Base-by-base conservation (phyloP, 2,888 invertebrate genomes). In the Aelia acuminata region DNA sequence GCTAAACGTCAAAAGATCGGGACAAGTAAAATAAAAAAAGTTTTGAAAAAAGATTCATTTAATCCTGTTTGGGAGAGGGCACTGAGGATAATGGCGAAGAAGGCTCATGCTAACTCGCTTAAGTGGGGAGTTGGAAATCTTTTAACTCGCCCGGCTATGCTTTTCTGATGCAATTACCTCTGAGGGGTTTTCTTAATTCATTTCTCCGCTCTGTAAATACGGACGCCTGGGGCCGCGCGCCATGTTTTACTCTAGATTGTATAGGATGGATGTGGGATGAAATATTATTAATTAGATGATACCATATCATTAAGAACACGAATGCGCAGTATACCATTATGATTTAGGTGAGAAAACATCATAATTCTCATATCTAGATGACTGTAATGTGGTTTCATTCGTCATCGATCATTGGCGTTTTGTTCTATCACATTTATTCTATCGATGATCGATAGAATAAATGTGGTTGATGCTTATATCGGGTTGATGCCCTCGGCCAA, bases 21-120 rank as follows among this genome's bases (percentile, higher is more conserved):
- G 85, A n/a, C 49, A 57, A 57, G 80, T n/a, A n/a, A n/a, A n/a
- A n/a, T n/a, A 39, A 85, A 53, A 39, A 49, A 85, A 39, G 31
- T 18, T 39, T 53, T 35, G 22, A 26, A 53, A 85, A 85, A 85
- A 85, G 85, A 85, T 85, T 85, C 85, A 85, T 85, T 85, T 85
- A 85, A 57, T 85, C 85, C 57, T 39, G 85, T 85, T 53, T 85
- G 43, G 39, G 10, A 50, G 57, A 53, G 80, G 43, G 80, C 80
- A 80, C 10, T n/a, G 80, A 10, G 43, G 43, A 80, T 80, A 80
- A 80, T 80, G 43, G 80, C 80, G n/a, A 11, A 80, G 80, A n/a
- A 80, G 80, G n/a, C n/a, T 80, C 35, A 80, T 80, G 80, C 80
- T 80, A 80, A 80, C 80, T 80, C n/a, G 7, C 11, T 20, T 80